Evolutionary conservation across 2,888 invertebrate genomes (phyloP).

Genomic region (Brachypalpus laphriformis): DNA sequence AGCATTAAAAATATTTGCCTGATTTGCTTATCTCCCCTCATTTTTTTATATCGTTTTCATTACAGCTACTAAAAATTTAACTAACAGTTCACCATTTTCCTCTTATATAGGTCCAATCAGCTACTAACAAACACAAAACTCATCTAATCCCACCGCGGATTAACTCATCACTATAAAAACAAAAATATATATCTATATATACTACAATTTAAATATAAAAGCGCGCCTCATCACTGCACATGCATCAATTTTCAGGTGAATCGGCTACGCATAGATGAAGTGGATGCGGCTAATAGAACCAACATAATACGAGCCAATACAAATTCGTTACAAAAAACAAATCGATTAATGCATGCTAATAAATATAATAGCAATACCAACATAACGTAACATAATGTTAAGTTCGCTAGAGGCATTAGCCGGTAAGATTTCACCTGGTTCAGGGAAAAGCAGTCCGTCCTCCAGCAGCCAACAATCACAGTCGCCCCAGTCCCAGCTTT

Average conservation of each 20-base stretch:
- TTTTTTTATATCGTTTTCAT: conserved; percentile 34
- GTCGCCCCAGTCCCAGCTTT: conserved; percentile 68
- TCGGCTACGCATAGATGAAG: conserved; percentile 52
- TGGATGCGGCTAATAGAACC: conserved; percentile 37
- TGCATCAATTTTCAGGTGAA: conserved; percentile 64
- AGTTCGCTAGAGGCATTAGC: conserved; percentile 94
- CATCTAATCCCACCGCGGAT: conserved; percentile 57
- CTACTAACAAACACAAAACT: conserved; percentile 51
- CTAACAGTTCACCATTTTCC: conserved; percentile 57
- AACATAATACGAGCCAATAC: neutral
- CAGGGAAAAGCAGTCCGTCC: conserved; percentile 82
- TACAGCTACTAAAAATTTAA: conserved; percentile 28
- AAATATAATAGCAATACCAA: conserved; percentile 60
- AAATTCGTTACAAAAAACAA: conserved; percentile 23
- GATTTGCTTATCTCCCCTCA: neutral
- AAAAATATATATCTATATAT: conserved; percentile 21
- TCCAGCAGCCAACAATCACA: conserved; percentile 75
- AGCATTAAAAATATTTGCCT: neutral
- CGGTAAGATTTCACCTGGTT: conserved; percentile 94
- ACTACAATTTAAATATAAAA: conserved; percentile 10
- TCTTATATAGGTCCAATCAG: conserved; percentile 59
- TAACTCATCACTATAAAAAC: conserved; percentile 40
- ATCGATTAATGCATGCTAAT: conserved; percentile 68
- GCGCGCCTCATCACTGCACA: conserved; percentile 47
- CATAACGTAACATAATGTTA: conserved; percentile 86